These are phyloP conservation scores for Callocephalon fimbriatum DNA, from an alignment of 2,113 vertebrate genomes.

Conservation along the genomic window DNA sequence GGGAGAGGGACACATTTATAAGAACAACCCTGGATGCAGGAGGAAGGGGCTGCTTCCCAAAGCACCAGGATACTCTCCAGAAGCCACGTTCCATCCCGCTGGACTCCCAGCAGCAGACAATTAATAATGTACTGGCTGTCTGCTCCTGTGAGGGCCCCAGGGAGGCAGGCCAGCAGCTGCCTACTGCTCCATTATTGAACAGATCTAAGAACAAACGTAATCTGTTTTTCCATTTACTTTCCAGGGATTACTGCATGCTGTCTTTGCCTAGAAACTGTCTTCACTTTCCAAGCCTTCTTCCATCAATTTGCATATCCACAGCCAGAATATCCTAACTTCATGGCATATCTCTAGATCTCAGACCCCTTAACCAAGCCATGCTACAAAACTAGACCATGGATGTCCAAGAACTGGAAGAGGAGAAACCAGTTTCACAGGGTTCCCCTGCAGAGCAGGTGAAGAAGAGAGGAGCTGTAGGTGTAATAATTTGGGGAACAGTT, in stretches of 20 bases:
- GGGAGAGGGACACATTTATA: neutral
- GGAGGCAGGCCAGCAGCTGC: slow-evolving; percentile 50
- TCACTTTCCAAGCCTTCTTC: neutral
- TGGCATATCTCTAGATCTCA: neutral
- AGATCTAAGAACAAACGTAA: slow-evolving; percentile 30
- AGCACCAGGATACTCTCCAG: slow-evolving; percentile 5
- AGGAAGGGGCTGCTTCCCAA: neutral
- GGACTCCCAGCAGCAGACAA: neutral
- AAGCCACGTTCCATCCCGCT: neutral
- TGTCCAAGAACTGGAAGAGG: neutral
- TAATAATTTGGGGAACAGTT: neutral
- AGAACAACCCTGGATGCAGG: neutral
- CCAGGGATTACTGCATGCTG: neutral
- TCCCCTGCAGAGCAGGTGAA: neutral
- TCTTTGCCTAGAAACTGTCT: slow-evolving; percentile 10
- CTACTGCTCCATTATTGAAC: slow-evolving; percentile 53
- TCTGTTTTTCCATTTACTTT: slow-evolving; percentile 37
- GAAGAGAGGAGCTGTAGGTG: neutral
- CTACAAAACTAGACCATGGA: neutral
- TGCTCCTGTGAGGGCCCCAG: neutral
- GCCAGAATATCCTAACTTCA: neutral
- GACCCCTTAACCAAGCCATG: neutral
- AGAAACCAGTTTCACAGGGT: neutral
- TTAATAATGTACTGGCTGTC: slow-evolving; percentile 49
- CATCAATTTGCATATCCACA: neutral